A percentile compares a stretch with the other conserved stretches of the same genome.
phyloP scores from a whole-genome alignment of 2,113 vertebrate species.

The Neomonachus schauinslandi region DNA sequence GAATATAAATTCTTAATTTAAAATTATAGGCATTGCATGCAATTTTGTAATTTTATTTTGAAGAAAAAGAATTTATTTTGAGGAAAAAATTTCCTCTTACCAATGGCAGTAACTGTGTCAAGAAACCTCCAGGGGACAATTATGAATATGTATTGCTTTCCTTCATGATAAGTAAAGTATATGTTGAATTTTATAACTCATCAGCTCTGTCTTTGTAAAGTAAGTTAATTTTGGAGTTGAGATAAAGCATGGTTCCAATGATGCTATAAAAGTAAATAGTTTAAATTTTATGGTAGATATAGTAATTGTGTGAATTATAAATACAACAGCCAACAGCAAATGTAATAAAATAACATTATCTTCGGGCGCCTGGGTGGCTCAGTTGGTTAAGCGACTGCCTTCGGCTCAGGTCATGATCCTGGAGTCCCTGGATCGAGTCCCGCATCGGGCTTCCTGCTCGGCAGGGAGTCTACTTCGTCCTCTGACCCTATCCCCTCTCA shows the following conservation, averaged over 20 bases:
- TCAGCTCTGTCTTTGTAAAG: conserved; percentile 43
- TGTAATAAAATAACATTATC: conserved; percentile 45
- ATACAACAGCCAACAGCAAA: background rate
- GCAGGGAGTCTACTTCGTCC: too few relatives aligned
- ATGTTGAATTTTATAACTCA: conserved; percentile 58
- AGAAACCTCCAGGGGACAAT: conserved; percentile 55
- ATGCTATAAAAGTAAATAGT: background rate
- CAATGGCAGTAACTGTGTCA: conserved; percentile 44
- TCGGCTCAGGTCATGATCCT: too few relatives aligned
- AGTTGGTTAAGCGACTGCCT: too few relatives aligned
- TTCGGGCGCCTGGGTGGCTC: too few relatives aligned
- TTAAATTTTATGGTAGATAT: conserved; percentile 41
- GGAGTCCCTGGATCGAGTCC: too few relatives aligned
- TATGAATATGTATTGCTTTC: conserved; percentile 51
- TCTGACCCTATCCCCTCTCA: too few relatives aligned
- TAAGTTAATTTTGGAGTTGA: conserved; percentile 55
- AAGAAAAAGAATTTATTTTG: conserved; percentile 30
- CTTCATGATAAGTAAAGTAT: conserved; percentile 38
- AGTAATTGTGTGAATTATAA: conserved; percentile 56
- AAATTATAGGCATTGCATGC: background rate
- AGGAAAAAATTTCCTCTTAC: conserved; percentile 57
- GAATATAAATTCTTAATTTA: conserved; percentile 40
- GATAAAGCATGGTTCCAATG: conserved; percentile 32
- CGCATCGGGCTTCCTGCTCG: too few relatives aligned
- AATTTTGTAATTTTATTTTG: conserved; percentile 48